A percentile compares a stretch with the other conserved stretches of the same genome.
phyloP scores from a whole-genome alignment of 1,140 invertebrate species.

The Platyura marginata region DNA sequence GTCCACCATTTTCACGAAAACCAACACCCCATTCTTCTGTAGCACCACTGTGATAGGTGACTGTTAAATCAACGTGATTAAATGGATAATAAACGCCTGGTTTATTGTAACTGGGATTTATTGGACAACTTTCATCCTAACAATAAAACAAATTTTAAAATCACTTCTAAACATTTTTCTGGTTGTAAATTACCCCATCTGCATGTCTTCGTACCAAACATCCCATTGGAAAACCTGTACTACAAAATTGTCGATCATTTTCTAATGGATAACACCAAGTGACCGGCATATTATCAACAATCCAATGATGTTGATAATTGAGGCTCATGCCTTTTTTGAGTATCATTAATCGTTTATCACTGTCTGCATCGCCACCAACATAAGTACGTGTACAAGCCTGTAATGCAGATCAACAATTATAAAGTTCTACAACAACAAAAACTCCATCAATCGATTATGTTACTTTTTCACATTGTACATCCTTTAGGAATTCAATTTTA shows the following conservation, averaged over 20 bases:
- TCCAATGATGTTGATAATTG: conserved; percentile 99
- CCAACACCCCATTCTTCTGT: conserved; percentile 67
- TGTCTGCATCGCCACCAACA: conserved; percentile 35
- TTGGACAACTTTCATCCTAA: conserved; percentile 19
- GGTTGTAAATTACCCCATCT: conserved; percentile 13
- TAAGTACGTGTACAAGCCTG: conserved; percentile 50
- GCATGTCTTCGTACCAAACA: conserved; percentile 44
- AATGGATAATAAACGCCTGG: conserved; percentile 76
- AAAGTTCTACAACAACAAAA: neutral
- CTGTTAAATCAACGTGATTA: conserved; percentile 88
- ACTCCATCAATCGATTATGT: neutral
- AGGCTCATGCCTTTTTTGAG: conserved; percentile 82
- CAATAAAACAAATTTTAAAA: too few relatives aligned
- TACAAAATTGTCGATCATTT: conserved; percentile 64
- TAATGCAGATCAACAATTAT: too few relatives aligned
- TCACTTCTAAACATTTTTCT: too few relatives aligned
- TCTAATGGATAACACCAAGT: conserved; percentile 82
- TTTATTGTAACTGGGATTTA: conserved; percentile 31
- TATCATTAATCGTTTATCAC: conserved; percentile 52
- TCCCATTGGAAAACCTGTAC: conserved; percentile 95
- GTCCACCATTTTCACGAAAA: conserved; percentile 60
- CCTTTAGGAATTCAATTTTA: conserved; percentile 54
- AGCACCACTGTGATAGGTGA: conserved; percentile 80
- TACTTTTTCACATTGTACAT: conserved; percentile 46
- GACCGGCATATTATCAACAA: conserved; percentile 94